A percentile compares a stretch with the other conserved stretches of the same genome.
phyloP scores from a whole-genome alignment of 2,113 vertebrate species.

The Tragelaphus imberbis region DNA sequence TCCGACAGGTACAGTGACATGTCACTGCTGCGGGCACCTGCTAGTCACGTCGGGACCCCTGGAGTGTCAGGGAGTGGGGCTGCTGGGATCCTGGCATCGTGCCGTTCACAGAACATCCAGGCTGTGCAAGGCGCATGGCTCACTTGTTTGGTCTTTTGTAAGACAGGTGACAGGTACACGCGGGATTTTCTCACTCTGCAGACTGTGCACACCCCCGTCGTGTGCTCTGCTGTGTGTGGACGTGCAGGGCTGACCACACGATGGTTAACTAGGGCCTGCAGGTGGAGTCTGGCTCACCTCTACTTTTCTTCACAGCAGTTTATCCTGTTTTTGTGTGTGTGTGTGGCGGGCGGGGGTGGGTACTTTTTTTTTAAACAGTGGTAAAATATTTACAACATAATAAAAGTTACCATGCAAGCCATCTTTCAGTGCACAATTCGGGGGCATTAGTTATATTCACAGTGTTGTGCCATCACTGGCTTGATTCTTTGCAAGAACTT shows the following conservation, averaged over 20 bases:
- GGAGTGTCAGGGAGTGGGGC: neutral
- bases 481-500: neutral
- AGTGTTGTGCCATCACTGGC: too few relatives aligned
- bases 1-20: constrained; percentile 72
- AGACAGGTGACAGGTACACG: neutral
- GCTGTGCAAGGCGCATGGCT: neutral
- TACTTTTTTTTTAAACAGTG: neutral
- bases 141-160: neutral
- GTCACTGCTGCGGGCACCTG: neutral
- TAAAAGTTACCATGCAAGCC: neutral
- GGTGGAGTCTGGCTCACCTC: neutral
- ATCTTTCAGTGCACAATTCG: neutral
- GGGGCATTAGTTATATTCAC: neutral
- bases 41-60: neutral
- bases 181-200: neutral
- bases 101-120: neutral
- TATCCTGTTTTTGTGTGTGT: neutral
- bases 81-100: too few relatives aligned
- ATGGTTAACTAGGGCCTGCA: neutral
- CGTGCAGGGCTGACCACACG: accelerated
- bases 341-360: accelerated
- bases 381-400: neutral
- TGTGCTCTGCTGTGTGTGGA: neutral
- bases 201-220: accelerated
- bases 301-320: too few relatives aligned